Percentiles rank a stretch among this genome's conserved stretches.
phyloP scores from a whole-genome alignment of 2,888 invertebrate genomes.

The Timema cristinae region DNA sequence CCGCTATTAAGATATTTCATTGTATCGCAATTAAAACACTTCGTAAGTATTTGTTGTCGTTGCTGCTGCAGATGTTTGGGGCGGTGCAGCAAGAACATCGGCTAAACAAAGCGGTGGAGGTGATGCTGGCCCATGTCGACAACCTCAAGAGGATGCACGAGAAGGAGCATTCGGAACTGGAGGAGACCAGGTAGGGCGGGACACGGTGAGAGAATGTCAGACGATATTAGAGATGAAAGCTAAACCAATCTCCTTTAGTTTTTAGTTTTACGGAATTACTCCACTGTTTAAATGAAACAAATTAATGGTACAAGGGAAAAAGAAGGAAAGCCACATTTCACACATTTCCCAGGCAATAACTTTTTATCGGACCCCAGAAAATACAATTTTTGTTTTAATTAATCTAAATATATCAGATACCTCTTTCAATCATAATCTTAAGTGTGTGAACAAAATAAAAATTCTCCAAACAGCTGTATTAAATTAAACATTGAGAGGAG shows the following conservation, averaged over 20 bases:
- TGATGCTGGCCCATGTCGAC: conserved; percentile 57
- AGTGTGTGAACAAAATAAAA: too few species aligned
- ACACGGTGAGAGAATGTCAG: conserved; percentile 35
- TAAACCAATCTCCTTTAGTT: too few species aligned
- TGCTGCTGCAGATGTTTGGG: conserved; percentile 44
- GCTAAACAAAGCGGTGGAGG: conserved; percentile 52
- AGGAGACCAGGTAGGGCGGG: conserved; percentile 51
- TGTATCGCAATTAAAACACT: too few species aligned
- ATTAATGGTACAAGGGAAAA: not conserved
- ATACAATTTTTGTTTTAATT: too few species aligned
- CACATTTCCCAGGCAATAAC: not conserved
- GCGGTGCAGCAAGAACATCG: conserved; percentile 57
- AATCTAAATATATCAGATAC: too few species aligned
- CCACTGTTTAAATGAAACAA: not conserved
- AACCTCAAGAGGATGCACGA: conserved; percentile 53
- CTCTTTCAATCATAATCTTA: too few species aligned
- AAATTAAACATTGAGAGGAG: too few species aligned
- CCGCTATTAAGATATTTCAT: too few species aligned
- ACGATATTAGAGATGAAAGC: not conserved
- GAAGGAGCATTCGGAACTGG: conserved; percentile 52
- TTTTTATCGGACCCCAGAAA: not conserved
- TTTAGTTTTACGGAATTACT: not conserved
- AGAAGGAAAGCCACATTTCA: not conserved
- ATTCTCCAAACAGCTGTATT: too few species aligned
- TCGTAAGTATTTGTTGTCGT: too few species aligned